phyloP scores from a whole-genome alignment of 2,888 invertebrate species.

The Tetropium fuscum region DNA sequence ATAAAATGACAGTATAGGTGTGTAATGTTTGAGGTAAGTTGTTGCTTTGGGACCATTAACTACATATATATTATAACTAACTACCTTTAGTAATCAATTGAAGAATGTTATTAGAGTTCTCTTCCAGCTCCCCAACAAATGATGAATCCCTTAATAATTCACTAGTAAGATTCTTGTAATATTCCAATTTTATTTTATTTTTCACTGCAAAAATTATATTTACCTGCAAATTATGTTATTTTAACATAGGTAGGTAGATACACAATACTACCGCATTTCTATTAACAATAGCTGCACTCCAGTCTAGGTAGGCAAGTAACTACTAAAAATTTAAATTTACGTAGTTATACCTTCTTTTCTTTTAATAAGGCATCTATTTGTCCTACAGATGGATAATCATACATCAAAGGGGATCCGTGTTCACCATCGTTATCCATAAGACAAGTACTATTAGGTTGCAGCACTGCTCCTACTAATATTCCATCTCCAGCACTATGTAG shows the following conservation, averaged over 20 bases:
- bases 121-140: slow-evolving; percentile 81
- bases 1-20: too few relatives aligned
- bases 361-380: slow-evolving; percentile 42
- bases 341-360: slow-evolving; percentile 53
- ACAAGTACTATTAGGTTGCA: slow-evolving; percentile 39
- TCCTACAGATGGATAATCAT: slow-evolving; percentile 80
- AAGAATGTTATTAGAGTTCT: slow-evolving; percentile 89
- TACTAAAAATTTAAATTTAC: too few relatives aligned
- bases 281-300: too few relatives aligned
- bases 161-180: slow-evolving; percentile 76
- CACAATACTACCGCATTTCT: background rate
- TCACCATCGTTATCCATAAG: slow-evolving; percentile 48
- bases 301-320: too few relatives aligned
- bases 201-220: slow-evolving; percentile 92
- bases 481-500: slow-evolving; percentile 81
- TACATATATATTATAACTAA: background rate
- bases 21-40: slow-evolving; percentile 72
- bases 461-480: slow-evolving; percentile 69
- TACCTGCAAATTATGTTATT: slow-evolving; percentile 67
- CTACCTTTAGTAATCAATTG: slow-evolving; percentile 81
- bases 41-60: too few relatives aligned
- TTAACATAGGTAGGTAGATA: background rate
- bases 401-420: slow-evolving; percentile 69
- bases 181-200: slow-evolving; percentile 69
- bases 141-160: slow-evolving; percentile 78